phyloP scores from a whole-genome alignment of 2,797 vertebrate species.

The Alauda arvensis region DNA sequence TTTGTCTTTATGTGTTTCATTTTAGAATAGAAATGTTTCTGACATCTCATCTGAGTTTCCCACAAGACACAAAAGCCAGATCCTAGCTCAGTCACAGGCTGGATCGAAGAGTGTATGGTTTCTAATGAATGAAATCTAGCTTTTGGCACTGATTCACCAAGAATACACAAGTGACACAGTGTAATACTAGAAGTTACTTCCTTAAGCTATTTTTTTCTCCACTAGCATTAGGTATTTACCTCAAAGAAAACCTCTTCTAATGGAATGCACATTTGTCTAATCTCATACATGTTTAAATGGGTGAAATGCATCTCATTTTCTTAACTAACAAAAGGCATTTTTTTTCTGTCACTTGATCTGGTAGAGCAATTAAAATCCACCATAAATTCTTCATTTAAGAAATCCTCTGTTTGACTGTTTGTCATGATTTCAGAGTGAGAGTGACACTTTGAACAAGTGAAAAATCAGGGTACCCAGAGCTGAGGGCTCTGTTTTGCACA shows the following conservation, averaged over 20 bases:
- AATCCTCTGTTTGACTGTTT: accelerated
- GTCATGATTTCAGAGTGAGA: neutral
- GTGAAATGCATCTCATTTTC: neutral
- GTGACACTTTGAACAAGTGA: neutral
- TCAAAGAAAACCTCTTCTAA: constrained; percentile 1
- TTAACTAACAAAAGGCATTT: neutral
- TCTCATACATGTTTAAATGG: neutral
- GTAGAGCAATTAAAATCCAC: neutral
- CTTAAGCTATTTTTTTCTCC: neutral
- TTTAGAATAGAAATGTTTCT: constrained; percentile 17
- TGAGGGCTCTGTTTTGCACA: accelerated
- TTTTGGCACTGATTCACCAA: neutral
- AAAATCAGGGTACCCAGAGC: neutral
- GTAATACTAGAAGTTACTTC: constrained; percentile 57
- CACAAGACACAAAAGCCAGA: neutral
- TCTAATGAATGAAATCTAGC: constrained; percentile 33
- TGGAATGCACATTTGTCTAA: neutral
- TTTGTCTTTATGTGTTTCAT: neutral
- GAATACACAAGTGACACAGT: neutral
- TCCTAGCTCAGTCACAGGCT: neutral
- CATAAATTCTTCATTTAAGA: neutral
- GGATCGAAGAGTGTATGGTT: neutral
- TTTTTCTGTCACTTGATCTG: neutral
- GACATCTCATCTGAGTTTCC: constrained; percentile 2
- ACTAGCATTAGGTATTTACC: neutral